These are phyloP conservation scores for Rhagophthalmus giganteus DNA, from an alignment of 2,888 invertebrate genomes.

Conservation along the genomic window DNA sequence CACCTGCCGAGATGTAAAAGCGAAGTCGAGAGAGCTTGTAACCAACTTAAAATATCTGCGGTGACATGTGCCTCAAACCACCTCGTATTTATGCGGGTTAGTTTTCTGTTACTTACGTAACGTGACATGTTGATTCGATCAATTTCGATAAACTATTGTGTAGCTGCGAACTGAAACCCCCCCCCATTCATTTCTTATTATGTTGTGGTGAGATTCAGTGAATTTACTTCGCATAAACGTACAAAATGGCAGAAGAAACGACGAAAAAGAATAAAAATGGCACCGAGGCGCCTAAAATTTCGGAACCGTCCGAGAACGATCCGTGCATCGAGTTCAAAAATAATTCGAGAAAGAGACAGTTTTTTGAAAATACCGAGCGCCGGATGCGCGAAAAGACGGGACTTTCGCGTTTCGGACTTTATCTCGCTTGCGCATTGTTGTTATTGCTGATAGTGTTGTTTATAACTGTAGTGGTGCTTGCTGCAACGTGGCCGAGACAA, in stretches of 20 bases:
- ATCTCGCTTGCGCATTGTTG: conserved; percentile 40
- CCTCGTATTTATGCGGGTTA: background rate
- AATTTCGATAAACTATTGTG: background rate
- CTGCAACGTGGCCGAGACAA: conserved; percentile 56
- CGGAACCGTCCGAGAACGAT: conserved; percentile 41
- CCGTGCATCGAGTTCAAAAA: conserved; percentile 43
- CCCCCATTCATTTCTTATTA: background rate
- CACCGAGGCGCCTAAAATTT: conserved; percentile 29
- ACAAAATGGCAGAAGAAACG: conserved; percentile 26
- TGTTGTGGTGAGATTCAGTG: background rate
- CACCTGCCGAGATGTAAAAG: too few species aligned
- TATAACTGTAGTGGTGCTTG: conserved; percentile 55
- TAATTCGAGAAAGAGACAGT: conserved; percentile 21
- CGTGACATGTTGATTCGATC: background rate
- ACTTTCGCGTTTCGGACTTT: conserved; percentile 42
- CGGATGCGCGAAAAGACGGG: conserved; percentile 44
- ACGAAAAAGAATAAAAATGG: conserved; percentile 30
- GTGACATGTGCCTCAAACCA: too few species aligned
- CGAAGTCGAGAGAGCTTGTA: too few species aligned
- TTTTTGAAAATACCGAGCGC: conserved; percentile 37
- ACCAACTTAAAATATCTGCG: too few species aligned
- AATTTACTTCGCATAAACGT: background rate
- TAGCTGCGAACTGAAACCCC: background rate
- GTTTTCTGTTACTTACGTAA: background rate
- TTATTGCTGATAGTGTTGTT: conserved; percentile 52